A percentile compares a stretch with the other conserved stretches of the same genome.
Evolutionary conservation across 2,888 invertebrate genomes (phyloP).

Genomic region (Caenorhabditis doughertyi): DNA sequence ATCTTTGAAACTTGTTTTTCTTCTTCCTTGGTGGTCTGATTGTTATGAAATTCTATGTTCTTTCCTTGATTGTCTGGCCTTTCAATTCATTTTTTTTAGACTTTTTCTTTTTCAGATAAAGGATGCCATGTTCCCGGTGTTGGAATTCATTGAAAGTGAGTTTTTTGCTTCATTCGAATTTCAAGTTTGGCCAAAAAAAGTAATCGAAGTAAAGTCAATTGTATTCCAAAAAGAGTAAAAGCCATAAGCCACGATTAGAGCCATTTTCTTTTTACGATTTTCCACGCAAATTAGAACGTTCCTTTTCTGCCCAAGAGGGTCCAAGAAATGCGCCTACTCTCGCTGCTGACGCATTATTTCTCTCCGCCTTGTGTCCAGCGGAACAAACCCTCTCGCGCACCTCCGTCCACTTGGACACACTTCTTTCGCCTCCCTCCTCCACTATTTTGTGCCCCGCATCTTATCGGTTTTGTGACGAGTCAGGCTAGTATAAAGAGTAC

Average conservation of each 20-base stretch:
- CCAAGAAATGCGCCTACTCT: slow-evolving; percentile 6
- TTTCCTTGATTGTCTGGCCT: no score
- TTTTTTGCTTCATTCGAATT: background rate
- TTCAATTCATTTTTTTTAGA: background rate
- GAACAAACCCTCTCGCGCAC: slow-evolving; percentile 49
- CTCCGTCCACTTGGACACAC: slow-evolving; percentile 49
- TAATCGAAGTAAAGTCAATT: no score
- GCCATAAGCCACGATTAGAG: no score
- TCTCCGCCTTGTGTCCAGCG: slow-evolving; percentile 22
- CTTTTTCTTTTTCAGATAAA: slow-evolving; percentile 3
- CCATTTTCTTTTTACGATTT: background rate
- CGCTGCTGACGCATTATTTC: slow-evolving; percentile 46
- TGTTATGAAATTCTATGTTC: background rate
- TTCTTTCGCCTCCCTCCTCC: slow-evolving; percentile 43
- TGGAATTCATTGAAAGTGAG: slow-evolving; percentile 41
- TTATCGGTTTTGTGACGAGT: slow-evolving; percentile 47
- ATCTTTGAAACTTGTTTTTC: no score
- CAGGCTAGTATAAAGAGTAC: slow-evolving; percentile 19
- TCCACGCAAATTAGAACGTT: background rate
- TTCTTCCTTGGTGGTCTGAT: background rate
- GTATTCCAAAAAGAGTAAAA: no score
- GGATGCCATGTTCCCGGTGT: background rate
- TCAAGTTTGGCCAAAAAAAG: no score
- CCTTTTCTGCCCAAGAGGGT: no score
- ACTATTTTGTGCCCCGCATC: slow-evolving; percentile 42